Percentiles rank a stretch among this genome's conserved stretches.
Evolutionary conservation across 2,797 vertebrate genomes (phyloP).

Genomic region (Lagorchestes hirsutus): DNA sequence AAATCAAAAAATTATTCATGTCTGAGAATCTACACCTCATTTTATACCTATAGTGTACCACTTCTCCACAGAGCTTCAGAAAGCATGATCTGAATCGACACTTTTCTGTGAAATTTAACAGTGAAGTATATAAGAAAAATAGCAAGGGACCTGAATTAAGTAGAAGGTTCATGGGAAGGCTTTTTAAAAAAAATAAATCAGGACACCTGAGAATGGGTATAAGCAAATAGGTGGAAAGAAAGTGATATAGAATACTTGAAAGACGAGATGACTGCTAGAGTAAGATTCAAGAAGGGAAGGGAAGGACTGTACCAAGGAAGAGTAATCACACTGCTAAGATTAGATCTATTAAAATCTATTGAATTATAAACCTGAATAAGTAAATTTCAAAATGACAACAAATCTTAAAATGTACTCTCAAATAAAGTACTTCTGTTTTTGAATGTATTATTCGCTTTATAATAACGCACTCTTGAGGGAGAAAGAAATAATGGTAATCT

Average conservation of each 20-base stretch:
- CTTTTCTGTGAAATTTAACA: neutral
- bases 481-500: neutral
- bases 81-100: neutral
- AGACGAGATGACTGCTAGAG: neutral
- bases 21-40: neutral
- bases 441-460: neutral
- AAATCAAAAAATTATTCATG: neutral
- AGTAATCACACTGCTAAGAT: neutral
- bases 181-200: neutral
- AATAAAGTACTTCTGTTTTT: neutral
- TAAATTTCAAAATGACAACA: neutral
- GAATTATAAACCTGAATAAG: neutral
- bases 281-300: neutral
- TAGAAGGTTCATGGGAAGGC: neutral
- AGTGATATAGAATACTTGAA: neutral
- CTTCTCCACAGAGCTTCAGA: neutral
- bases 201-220: neutral
- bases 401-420: neutral
- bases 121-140: neutral
- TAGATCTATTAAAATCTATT: neutral
- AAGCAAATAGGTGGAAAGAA: neutral
- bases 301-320: neutral
- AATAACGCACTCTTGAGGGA: neutral
- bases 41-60: neutral
- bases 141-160: neutral